Conservation (phyloP, 2,797 vertebrate genomes). For the Sebastes itinus region DNA sequence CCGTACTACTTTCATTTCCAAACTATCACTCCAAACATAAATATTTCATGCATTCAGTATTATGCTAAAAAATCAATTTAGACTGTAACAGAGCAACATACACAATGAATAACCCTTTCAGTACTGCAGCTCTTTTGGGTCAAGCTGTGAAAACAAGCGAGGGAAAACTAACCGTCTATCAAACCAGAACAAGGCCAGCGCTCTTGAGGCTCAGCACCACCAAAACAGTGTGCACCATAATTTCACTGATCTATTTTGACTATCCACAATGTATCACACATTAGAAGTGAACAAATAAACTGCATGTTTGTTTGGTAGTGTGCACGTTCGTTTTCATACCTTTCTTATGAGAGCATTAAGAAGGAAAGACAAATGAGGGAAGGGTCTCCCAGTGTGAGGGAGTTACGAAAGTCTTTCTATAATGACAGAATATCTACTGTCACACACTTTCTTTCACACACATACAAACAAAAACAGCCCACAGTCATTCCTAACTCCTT, state of each 20-base stretch:
- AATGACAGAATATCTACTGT: background rate
- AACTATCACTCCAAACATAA: background rate
- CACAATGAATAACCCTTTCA: background rate
- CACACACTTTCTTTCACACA: background rate
- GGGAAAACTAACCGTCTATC: background rate
- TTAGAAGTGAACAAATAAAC: background rate
- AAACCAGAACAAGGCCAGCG: background rate
- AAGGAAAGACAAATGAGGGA: background rate
- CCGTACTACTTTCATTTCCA: no score
- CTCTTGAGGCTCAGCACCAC: background rate
- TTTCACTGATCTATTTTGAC: background rate
- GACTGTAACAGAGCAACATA: background rate
- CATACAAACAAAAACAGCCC: background rate
- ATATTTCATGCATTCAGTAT: background rate
- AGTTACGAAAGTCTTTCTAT: background rate
- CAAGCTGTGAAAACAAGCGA: background rate
- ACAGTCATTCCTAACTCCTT: background rate
- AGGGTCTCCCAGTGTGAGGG: background rate
- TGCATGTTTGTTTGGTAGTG: background rate
- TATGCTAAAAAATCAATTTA: background rate
- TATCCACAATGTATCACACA: background rate
- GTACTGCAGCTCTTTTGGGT: background rate
- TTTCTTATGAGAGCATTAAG: background rate
- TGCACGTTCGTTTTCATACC: background rate
- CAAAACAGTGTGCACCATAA: background rate